Evolutionary conservation across 92 coral and sea anemone species (phyloP).

Genomic region (Zoanthus sociatus): DNA sequence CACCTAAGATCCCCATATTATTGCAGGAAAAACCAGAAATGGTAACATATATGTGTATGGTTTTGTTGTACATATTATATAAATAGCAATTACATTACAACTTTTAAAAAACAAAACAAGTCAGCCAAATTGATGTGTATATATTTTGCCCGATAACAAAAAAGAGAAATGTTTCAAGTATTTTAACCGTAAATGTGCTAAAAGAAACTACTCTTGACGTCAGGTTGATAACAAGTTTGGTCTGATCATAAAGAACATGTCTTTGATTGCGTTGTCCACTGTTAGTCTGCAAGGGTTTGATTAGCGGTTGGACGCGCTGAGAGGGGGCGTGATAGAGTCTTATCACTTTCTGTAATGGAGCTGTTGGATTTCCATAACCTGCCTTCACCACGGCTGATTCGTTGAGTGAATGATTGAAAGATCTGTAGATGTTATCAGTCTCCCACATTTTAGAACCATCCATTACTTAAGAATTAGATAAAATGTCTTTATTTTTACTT

Average conservation of each 20-base stretch:
- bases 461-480: conserved; percentile 42
- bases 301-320: conserved; percentile 63
- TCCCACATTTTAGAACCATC: conserved; percentile 28
- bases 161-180: background rate
- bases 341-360: conserved; percentile 85
- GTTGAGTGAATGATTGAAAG: conserved; percentile 79
- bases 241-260: conserved; percentile 3
- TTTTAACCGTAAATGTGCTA: background rate
- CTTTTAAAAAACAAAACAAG: conserved; percentile 56
- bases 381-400: conserved; percentile 82
- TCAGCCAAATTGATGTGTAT: conserved; percentile 45
- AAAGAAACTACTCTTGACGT: background rate
- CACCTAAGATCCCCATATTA: background rate
- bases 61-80: conserved; percentile 32
- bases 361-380: conserved; percentile 82
- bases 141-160: conserved; percentile 54
- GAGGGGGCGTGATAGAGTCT: conserved; percentile 87
- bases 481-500: conserved; percentile 26
- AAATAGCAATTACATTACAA: conserved; percentile 48
- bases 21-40: conserved; percentile 76
- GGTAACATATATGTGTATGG: conserved; percentile 48
- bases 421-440: conserved; percentile 56
- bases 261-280: conserved; percentile 30
- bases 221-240: conserved; percentile 1
- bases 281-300: conserved; percentile 32